These are phyloP conservation scores for Nomia melanderi DNA, from an alignment of 1,140 invertebrate species.

Conservation along the genomic window DNA sequence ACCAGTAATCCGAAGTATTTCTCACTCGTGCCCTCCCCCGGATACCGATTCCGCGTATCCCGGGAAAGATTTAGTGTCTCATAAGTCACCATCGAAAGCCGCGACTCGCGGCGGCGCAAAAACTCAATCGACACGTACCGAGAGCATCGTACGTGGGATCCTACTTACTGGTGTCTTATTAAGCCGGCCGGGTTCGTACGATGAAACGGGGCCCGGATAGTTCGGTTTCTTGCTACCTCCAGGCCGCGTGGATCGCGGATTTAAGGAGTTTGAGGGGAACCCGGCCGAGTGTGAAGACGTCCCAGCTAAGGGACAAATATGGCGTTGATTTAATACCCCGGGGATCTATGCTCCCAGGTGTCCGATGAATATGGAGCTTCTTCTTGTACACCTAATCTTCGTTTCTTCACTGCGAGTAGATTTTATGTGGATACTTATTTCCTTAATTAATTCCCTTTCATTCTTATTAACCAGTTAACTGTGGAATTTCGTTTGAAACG, in stretches of 20 bases:
- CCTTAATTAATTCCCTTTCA: too few relatives aligned
- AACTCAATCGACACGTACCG: conserved; percentile 36
- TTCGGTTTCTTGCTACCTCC: neutral
- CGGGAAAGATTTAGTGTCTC: conserved; percentile 49
- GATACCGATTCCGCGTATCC: conserved; percentile 49
- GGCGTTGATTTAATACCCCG: neutral
- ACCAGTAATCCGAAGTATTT: conserved; percentile 62
- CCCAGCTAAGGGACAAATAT: neutral
- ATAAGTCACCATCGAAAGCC: conserved; percentile 43
- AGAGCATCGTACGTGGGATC: conserved; percentile 24
- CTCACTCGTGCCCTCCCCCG: conserved; percentile 53
- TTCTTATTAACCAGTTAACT: too few relatives aligned
- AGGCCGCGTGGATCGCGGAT: neutral
- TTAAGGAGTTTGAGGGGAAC: neutral
- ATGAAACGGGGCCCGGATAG: neutral
- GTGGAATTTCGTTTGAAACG: too few relatives aligned
- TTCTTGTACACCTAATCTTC: neutral
- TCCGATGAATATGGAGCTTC: neutral
- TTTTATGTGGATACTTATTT: too few relatives aligned
- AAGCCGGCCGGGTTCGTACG: neutral
- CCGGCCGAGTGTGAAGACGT: neutral
- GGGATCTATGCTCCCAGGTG: neutral
- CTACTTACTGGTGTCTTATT: conserved; percentile 32
- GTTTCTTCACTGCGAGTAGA: neutral
- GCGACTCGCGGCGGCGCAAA: conserved; percentile 8